A percentile compares a stretch with the other conserved stretches of the same genome.
Conservation (phyloP, 2,888 invertebrate genomes). For the Tortrix viridana region DNA sequence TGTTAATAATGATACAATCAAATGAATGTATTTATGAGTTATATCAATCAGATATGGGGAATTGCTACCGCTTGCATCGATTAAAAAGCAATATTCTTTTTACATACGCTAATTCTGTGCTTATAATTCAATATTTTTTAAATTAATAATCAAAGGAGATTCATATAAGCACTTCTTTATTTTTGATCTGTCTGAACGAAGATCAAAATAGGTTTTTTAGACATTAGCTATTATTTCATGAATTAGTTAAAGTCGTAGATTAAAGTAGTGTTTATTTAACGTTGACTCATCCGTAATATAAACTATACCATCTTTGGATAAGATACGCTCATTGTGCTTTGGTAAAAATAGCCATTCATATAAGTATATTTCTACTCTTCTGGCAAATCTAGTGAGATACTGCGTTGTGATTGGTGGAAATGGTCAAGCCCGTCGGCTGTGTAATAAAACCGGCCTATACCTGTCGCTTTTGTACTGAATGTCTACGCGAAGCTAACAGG, state of each 20-base stretch:
- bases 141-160: background rate
- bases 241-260: too few relatives aligned
- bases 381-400: slow-evolving; percentile 27
- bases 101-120: slow-evolving; percentile 8
- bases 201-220: too few relatives aligned
- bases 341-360: slow-evolving; percentile 1
- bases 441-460: slow-evolving; percentile 51
- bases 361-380: slow-evolving; percentile 21
- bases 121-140: slow-evolving; percentile 22
- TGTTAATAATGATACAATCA: slow-evolving; percentile 33
- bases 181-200: too few relatives aligned
- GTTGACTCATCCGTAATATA: too few relatives aligned
- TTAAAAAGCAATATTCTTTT: slow-evolving; percentile 20
- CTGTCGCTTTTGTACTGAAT: slow-evolving; percentile 44
- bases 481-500: slow-evolving; percentile 50
- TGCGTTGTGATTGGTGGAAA: slow-evolving; percentile 27
- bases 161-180: too few relatives aligned
- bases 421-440: slow-evolving; percentile 15
- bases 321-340: too few relatives aligned
- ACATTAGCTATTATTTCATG: too few relatives aligned
- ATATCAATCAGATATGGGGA: slow-evolving; percentile 40
- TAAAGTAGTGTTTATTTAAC: too few relatives aligned
- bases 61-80: slow-evolving; percentile 21
- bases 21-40: slow-evolving; percentile 54
- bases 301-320: too few relatives aligned